phyloP scores from a whole-genome alignment of 1,140 invertebrate genomes.

The Asbolus verrucosus region DNA sequence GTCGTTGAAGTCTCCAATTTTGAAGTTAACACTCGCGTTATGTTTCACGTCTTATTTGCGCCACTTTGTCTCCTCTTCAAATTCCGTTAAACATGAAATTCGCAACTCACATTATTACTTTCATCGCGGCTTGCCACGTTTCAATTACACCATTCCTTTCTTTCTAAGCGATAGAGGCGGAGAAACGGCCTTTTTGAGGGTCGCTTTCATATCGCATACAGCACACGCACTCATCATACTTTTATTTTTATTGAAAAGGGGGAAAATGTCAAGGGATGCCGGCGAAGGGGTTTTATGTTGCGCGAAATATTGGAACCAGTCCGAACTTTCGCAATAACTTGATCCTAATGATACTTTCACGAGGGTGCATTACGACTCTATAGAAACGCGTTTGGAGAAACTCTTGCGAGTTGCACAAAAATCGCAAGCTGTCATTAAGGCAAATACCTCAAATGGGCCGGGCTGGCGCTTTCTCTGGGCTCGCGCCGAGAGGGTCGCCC shows the following conservation, averaged over 20 bases:
- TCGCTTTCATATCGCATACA: constrained; percentile 42
- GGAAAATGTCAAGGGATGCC: constrained; percentile 36
- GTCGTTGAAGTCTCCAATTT: no score
- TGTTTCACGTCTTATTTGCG: no score
- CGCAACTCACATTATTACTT: no score
- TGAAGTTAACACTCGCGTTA: no score
- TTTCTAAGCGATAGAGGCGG: background rate
- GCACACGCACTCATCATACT: constrained; percentile 43
- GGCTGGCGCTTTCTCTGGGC: constrained; percentile 15
- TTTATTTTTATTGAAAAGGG: constrained; percentile 43
- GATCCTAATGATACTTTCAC: constrained; percentile 34
- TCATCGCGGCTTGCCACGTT: constrained; percentile 17
- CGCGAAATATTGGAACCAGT: constrained; percentile 37
- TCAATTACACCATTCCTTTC: no score
- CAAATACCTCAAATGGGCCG: background rate
- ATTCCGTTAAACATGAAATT: background rate
- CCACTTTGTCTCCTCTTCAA: no score
- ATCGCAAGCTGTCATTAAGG: background rate
- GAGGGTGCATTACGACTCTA: constrained; percentile 27
- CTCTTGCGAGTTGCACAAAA: no score
- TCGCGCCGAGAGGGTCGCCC: background rate
- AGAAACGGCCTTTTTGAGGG: constrained; percentile 9
- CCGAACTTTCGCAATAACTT: constrained; percentile 42
- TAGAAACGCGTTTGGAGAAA: constrained; percentile 3
- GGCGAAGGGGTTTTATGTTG: constrained; percentile 33